These are phyloP conservation scores for Agrotis ipsilon DNA, from an alignment of 2,888 invertebrate species.

Conservation along the genomic window DNA sequence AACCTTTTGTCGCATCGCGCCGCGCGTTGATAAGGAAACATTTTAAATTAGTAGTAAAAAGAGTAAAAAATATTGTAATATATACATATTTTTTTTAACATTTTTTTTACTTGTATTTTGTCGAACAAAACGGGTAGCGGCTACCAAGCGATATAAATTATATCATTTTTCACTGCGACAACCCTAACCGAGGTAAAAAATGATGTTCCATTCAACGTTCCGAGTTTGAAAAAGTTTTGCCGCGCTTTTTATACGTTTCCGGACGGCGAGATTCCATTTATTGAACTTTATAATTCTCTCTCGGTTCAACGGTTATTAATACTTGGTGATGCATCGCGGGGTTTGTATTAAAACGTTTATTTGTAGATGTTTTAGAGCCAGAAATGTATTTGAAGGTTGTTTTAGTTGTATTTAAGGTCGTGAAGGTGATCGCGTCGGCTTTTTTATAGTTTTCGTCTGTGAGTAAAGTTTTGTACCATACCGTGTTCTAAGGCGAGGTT, in stretches of 20 bases:
- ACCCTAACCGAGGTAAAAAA: conserved; percentile 90
- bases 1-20: conserved; percentile 86
- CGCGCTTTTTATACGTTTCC: conserved; percentile 91
- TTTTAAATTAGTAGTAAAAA: conserved; percentile 90
- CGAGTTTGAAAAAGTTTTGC: conserved; percentile 89
- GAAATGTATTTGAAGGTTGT: conserved; percentile 50
- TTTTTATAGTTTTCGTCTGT: conserved; percentile 79
- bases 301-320: conserved; percentile 59
- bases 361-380: neutral
- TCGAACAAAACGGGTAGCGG: conserved; percentile 91
- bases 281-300: conserved; percentile 67
- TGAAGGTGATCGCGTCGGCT: conserved; percentile 70
- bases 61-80: conserved; percentile 85
- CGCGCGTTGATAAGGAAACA: conserved; percentile 91
- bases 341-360: conserved; percentile 12
- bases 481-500: conserved; percentile 46
- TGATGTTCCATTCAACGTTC: conserved; percentile 88
- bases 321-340: conserved; percentile 41
- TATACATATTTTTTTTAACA: conserved; percentile 77
- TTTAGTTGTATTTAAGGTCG: conserved; percentile 45
- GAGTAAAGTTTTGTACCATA: conserved; percentile 65
- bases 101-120: conserved; percentile 89
- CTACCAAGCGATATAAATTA: conserved; percentile 90
- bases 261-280: conserved; percentile 86
- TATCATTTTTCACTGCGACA: conserved; percentile 91